phyloP scores from a whole-genome alignment of 2,113 vertebrate genomes.

The Ploceus nigricollis region DNA sequence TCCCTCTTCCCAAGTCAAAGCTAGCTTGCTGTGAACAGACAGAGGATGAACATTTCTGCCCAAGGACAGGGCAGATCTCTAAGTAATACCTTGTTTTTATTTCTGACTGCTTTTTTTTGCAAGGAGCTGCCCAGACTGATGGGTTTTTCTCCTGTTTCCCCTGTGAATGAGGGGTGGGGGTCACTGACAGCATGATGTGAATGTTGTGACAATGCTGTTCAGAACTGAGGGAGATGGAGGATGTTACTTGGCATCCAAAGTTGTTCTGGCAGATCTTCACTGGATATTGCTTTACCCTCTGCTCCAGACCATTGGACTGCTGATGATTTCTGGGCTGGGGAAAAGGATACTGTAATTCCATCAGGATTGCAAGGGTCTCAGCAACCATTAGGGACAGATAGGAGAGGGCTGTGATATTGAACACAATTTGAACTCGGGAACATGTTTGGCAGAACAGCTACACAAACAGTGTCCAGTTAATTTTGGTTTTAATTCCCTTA shows the following conservation, averaged over 20 bases:
- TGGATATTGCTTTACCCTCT: neutral
- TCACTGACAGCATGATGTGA: neutral
- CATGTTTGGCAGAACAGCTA: neutral
- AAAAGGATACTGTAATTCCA: neutral
- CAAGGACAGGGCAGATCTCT: neutral
- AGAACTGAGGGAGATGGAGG: neutral
- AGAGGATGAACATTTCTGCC: neutral
- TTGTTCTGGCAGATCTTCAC: neutral
- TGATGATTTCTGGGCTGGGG: neutral
- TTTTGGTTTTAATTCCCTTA: neutral
- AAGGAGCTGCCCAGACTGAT: neutral
- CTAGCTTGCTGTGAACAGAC: neutral
- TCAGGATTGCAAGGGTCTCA: neutral
- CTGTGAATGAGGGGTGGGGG: neutral
- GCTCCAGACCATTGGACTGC: neutral
- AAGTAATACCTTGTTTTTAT: neutral
- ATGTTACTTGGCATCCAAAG: neutral
- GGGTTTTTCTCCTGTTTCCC: neutral
- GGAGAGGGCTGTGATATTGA: neutral
- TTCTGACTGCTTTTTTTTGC: neutral
- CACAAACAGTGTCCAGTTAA: neutral
- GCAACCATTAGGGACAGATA: neutral
- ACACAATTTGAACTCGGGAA: neutral
- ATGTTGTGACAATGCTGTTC: neutral
- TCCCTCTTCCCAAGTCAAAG: neutral